Base-by-base conservation (phyloP, 2,797 vertebrate genomes). In the Toxotes lorentzi region DNA sequence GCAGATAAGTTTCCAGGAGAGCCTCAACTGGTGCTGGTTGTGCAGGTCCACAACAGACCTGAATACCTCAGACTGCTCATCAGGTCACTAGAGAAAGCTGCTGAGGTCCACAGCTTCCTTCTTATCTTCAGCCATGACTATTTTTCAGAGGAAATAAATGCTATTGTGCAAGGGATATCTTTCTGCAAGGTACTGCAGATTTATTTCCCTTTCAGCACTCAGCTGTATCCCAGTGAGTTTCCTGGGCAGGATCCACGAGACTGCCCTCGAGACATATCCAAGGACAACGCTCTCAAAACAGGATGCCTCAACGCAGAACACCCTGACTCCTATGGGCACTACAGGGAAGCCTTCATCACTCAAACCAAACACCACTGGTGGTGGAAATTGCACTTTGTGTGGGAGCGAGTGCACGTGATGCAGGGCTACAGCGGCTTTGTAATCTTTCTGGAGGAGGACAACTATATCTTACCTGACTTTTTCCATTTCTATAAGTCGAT, bases 331-430 rank as follows among this genome's bases (percentile, higher is more conserved):
- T 95, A 96, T 0, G 95, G 95, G 2, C 96, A 96, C 78, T 96
- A 96, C 89, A 81, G 95, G 68, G 96, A 96, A 59, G 93, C 96
- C 1, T 85, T 79, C 70, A 92, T 96, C 66, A 95, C 95, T 0
- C 95, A 96, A 35, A 91, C 94, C 81, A 96, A 96, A 79, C 96
- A 96, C 87, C 96, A 96, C 90, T 96, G 96, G 96, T 95, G 94
- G 95, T 96, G 96, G 95, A 96, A 96, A 53, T 34, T 96, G 80
- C 96, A 96, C 89, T 96, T 95, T 43, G 94, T 95, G 66, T 96
- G 95, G 93, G 95, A 96, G 81, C 91, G 95, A 9, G 91, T 96
- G 58, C 88, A 81, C 19, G 89, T 48, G 0, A 79, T 95, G 70
- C 93, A 91, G 67, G 95, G 95, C 32, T 95, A 95, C 86, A 82